Base-by-base conservation (phyloP, 1,140 invertebrate species). In the Gonioctena quinquepunctata region DNA sequence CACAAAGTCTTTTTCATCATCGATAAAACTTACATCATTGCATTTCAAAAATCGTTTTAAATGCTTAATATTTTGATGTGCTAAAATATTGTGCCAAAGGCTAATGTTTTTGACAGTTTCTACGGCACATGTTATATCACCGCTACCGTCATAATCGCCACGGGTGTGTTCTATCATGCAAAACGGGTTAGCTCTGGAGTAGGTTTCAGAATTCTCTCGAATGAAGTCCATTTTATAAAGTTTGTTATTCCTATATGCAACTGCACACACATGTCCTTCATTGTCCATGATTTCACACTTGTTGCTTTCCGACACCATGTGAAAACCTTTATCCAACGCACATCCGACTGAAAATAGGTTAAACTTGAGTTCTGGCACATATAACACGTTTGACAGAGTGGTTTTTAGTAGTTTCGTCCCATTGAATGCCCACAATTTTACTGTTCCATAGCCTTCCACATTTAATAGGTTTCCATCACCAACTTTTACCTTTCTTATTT, bases 291-390 rank as follows among this genome's bases (percentile, higher is more conserved):
- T 25, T 52, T 78, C 23, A 75, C 52, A 74, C 77, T 60, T 76
- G 69, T 79, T 27, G 70, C 22, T 56, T 75, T 79, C 71, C 66
- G 78, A 79, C 77, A 69, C 13, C 16, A 80, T 59, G n/a, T 8
- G 8, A 42, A 11, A 42, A 11, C 28, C 81, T 65, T 70, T 76
- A 21, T 81, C 76, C 6, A 77, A 69, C 0, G 68, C 76, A 4
- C 72, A 50, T 49, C 77, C 80, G 4, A 80, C 77, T 1, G 82
- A 84, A 19, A 84, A 80, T 42, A 84, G 67, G 56, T 82, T 84
- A 7, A 68, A 78, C 49, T 81, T 76, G 8, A 85, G 59, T 68
- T 82, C 76, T 0, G 82, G 82, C 22, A 83, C 77, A 68, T 71
- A 83, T 27, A 84, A 48, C 6, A 69, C 65, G 28, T 66, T 22